A percentile compares a stretch with the other conserved stretches of the same genome.
Conservation (phyloP, 2,113 vertebrate species). For the Nothocercus julius region DNA sequence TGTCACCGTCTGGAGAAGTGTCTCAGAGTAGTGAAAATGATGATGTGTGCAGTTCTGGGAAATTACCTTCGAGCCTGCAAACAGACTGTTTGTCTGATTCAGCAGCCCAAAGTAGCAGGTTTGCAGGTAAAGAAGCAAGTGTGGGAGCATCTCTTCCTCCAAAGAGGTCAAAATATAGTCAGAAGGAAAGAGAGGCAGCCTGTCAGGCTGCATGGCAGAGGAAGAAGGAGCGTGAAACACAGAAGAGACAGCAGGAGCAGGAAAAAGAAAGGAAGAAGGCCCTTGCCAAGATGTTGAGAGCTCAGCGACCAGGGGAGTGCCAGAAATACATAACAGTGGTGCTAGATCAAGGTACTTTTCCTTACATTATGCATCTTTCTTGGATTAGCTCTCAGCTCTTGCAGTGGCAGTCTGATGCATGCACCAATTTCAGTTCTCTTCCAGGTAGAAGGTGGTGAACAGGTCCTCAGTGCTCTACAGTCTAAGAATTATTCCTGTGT, state of each 20-base stretch:
- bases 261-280: slow-evolving; percentile 75
- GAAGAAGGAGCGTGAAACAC: slow-evolving; percentile 52
- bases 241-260: slow-evolving; percentile 55
- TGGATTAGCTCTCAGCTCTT: neutral
- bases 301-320: slow-evolving; percentile 85
- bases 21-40: neutral
- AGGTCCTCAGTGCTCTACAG: slow-evolving; percentile 85
- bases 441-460: slow-evolving; percentile 85
- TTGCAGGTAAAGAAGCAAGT: neutral
- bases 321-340: slow-evolving; percentile 83
- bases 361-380: neutral
- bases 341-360: slow-evolving; percentile 85
- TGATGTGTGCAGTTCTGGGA: rapidly evolving
- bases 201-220: slow-evolving; percentile 45
- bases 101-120: neutral
- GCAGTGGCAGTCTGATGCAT: neutral
- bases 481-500: slow-evolving; percentile 83
- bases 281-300: slow-evolving; percentile 71
- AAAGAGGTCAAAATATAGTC: slow-evolving; percentile 58
- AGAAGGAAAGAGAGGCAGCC: slow-evolving; percentile 51
- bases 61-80: neutral
- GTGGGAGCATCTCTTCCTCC: neutral
- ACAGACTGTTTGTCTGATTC: neutral
- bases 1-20: neutral
- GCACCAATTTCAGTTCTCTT: slow-evolving; percentile 79